These are phyloP conservation scores for Hoplostethus mediterraneus DNA, from an alignment of 2,797 vertebrate genomes.

Conservation along the genomic window DNA sequence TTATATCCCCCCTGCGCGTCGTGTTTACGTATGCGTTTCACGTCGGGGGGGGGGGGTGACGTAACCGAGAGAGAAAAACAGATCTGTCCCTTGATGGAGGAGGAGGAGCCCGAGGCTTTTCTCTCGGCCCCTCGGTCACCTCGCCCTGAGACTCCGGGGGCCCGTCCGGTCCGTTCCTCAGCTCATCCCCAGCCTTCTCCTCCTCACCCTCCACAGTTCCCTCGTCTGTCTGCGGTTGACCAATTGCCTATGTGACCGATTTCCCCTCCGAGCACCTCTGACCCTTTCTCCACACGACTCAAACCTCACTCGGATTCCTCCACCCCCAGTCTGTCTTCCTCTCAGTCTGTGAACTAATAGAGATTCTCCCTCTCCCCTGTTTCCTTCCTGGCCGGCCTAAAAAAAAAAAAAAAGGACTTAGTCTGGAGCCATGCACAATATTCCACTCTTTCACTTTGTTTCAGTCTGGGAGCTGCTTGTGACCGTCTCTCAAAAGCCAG, in stretches of 20 bases:
- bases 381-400: constrained; percentile 58
- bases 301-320: constrained; percentile 68
- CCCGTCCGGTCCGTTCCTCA: no score
- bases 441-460: constrained; percentile 62
- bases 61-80: constrained; percentile 84
- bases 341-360: constrained; percentile 64
- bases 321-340: constrained; percentile 70
- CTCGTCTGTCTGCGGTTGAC: constrained; percentile 58
- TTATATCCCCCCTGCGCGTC: constrained; percentile 75
- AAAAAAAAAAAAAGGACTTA: constrained; percentile 35
- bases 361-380: constrained; percentile 61
- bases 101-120: constrained; percentile 75
- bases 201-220: constrained; percentile 58
- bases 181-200: constrained; percentile 45
- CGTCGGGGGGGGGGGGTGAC: constrained; percentile 80
- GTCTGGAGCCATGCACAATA: constrained; percentile 36
- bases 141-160: constrained; percentile 63
- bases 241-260: constrained; percentile 43
- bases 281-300: constrained; percentile 57
- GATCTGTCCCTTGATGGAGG: constrained; percentile 74
- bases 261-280: constrained; percentile 60
- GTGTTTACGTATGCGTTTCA: constrained; percentile 66
- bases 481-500: constrained; percentile 41
- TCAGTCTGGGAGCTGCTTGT: constrained; percentile 30
- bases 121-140: constrained; percentile 78